phyloP scores from a whole-genome alignment of 2,797 vertebrate genomes.

The Enteromius thamalakanensis region DNA sequence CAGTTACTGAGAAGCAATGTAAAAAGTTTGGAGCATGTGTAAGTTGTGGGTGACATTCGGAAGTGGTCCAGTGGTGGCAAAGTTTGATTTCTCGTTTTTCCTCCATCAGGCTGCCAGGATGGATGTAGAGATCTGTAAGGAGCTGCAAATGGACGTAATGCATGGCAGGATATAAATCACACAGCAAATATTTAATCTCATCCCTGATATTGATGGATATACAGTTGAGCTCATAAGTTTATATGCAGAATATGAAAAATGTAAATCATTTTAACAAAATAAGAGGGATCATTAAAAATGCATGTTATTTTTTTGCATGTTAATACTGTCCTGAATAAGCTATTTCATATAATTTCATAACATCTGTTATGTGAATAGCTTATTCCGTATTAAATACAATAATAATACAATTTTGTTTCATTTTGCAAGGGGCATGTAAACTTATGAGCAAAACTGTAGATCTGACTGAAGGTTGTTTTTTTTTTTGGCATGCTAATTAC shows the following conservation, averaged over 20 bases:
- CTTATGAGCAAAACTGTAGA: background rate
- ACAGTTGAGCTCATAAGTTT: too few relatives aligned
- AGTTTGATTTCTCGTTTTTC: background rate
- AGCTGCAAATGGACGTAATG: constrained; percentile 52
- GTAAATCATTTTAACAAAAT: too few relatives aligned
- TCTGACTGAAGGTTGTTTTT: background rate
- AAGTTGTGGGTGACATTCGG: background rate
- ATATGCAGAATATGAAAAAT: too few relatives aligned
- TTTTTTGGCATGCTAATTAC: background rate
- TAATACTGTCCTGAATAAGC: too few relatives aligned
- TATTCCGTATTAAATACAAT: too few relatives aligned
- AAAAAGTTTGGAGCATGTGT: background rate
- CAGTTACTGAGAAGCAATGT: background rate
- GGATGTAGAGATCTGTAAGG: constrained; percentile 47
- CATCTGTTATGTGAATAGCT: too few relatives aligned
- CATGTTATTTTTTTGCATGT: too few relatives aligned
- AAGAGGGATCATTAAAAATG: too few relatives aligned
- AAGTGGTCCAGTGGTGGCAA: background rate
- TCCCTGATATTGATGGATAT: background rate
- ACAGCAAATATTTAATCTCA: background rate
- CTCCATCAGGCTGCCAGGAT: constrained; percentile 9
- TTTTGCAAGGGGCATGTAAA: too few relatives aligned
- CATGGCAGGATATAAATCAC: constrained; percentile 38
- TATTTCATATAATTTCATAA: too few relatives aligned
- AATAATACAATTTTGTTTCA: too few relatives aligned